These are phyloP conservation scores for Cottoperca gobio DNA, from an alignment of 2,797 vertebrate species.

Conservation along the genomic window DNA sequence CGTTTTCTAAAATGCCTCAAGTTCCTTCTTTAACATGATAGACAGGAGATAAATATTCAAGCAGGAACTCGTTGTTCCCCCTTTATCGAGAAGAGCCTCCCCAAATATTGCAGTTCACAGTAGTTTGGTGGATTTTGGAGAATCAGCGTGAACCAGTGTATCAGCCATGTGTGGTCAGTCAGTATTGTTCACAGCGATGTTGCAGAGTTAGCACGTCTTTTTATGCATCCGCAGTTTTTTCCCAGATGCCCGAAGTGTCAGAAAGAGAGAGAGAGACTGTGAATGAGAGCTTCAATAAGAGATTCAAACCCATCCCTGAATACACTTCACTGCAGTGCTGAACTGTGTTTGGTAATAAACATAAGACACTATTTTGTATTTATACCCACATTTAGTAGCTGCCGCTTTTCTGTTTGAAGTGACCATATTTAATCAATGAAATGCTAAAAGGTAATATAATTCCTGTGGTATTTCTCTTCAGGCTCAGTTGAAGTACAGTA, in stretches of 20 bases:
- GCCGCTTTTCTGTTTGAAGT: conserved; percentile 8
- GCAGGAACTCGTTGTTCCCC: not conserved
- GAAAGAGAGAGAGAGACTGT: not conserved
- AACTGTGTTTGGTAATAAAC: not conserved
- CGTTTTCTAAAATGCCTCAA: not conserved
- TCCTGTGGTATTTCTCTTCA: conserved; percentile 42
- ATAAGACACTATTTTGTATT: not conserved
- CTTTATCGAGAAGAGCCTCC: no score
- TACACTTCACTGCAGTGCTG: not conserved
- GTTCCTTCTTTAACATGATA: not conserved
- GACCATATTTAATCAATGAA: conserved; percentile 2
- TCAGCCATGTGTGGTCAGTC: not conserved
- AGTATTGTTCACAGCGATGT: not conserved
- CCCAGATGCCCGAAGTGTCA: not conserved
- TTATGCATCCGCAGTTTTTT: not conserved
- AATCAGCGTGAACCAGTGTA: no score
- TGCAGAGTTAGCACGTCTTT: not conserved
- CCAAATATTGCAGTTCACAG: not conserved
- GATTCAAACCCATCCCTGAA: not conserved
- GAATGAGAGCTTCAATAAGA: not conserved
- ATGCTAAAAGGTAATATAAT: conserved; percentile 15
- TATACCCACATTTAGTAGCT: not conserved
- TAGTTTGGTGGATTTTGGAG: not conserved
- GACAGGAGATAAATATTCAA: not conserved
- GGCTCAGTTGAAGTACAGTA: conserved; percentile 25